Conservation (phyloP, 2,797 vertebrate genomes). For the Tragelaphus eurycerus region DNA sequence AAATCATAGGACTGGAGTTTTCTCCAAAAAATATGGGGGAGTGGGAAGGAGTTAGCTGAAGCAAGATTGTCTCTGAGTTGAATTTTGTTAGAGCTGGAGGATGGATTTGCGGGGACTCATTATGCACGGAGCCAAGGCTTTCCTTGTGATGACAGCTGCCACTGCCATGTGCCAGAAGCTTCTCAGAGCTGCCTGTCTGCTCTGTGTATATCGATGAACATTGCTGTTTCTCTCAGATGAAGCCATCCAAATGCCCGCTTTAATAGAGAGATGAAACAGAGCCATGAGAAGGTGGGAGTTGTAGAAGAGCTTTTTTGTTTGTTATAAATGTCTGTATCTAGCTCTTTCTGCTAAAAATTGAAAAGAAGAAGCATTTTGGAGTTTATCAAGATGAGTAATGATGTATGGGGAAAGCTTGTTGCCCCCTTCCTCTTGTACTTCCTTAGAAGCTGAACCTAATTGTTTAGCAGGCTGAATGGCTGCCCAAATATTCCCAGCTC, state of each 20-base stretch:
- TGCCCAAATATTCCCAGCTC: background rate
- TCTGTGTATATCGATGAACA: background rate
- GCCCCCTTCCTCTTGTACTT: background rate
- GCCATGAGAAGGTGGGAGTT: background rate
- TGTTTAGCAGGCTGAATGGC: background rate
- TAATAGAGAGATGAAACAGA: background rate
- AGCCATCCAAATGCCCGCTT: background rate
- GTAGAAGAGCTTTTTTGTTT: background rate
- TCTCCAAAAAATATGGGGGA: background rate
- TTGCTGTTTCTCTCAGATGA: background rate
- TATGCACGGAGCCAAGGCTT: background rate
- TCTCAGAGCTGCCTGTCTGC: background rate
- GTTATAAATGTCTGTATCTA: background rate
- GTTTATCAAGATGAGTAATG: background rate
- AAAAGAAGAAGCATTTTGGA: background rate
- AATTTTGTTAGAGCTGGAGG: background rate
- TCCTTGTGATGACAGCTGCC: background rate
- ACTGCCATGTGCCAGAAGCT: background rate
- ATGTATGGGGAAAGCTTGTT: background rate
- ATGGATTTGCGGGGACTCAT: background rate
- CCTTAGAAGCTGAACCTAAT: background rate
- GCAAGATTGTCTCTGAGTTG: background rate
- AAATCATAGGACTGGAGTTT: constrained; percentile 2
- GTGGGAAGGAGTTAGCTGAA: background rate
- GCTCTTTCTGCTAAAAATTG: constrained; percentile 6